Evolutionary conservation across 1,140 invertebrate species (phyloP), one percentile per base, ranked within the genome.

Genomic region (Anadara kagoshimensis): DNA sequence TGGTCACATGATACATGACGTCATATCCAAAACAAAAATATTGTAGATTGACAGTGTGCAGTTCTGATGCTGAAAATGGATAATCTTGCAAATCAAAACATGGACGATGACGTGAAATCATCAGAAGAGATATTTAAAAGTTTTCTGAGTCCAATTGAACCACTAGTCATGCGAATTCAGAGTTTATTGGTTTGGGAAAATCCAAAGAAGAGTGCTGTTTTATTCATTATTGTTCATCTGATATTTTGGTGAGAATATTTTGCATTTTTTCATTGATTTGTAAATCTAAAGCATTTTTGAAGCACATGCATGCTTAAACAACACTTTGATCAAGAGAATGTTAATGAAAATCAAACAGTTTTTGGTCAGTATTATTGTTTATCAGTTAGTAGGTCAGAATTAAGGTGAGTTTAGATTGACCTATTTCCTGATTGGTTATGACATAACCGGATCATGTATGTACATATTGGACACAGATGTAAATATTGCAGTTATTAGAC

Each of bases 171-270:
- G 83, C 66, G 74, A 26, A 51, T 80, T 22, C 85, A 86, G 68
- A 85, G 81, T 54, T 62, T 86, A 10, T 71, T 86, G 20, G 85
- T 86, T 7, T 86, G 85, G 85, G 85, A 86, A 73, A 81, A 78
- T 70, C 85, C 85, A n/a, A 68, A 65, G 24, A 74, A 59, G 76
- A 84, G 82, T 77, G 80, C 78, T 11, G 56, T 81, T 54, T 56
- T 85, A 49, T 80, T 86, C 57, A 53, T 79, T 36, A 16, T 73
- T 16, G 76, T 83, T 44, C 78, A 85, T 69, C 41, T 76, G 47
- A 44, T 85, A 66, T 86, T 86, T 83, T 86, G 85, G 85, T 86
- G 64, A 69, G 82, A 43, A 12, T 56, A 20, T 24, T 24, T 12
- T 29, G 22, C n/a, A 57, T 57, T 16, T 14, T n/a, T n/a, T 29